phyloP scores from a whole-genome alignment of 2,797 vertebrate species.

The Sebastes goodei region DNA sequence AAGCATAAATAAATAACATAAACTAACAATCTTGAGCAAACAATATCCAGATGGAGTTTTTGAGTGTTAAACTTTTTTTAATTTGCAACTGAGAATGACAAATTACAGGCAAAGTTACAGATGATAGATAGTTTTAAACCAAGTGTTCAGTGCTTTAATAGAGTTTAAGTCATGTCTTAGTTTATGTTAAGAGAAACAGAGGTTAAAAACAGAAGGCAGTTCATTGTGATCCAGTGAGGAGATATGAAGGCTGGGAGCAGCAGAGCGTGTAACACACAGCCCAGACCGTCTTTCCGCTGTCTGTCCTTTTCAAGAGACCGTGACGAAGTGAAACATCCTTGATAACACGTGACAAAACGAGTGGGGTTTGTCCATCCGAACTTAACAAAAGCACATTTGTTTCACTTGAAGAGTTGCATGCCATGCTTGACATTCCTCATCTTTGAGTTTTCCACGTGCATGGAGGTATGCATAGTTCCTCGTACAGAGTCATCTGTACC shows the following conservation, averaged over 20 bases:
- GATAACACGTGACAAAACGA: background rate
- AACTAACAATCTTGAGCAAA: background rate
- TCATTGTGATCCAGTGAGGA: background rate
- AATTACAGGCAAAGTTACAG: background rate
- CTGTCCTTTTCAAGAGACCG: background rate
- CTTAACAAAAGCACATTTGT: conserved; percentile 39
- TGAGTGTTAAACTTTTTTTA: background rate
- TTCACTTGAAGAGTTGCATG: background rate
- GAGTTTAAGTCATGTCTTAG: background rate
- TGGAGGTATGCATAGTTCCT: background rate
- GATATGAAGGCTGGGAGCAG: background rate
- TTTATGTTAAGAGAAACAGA: background rate
- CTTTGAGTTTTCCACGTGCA: background rate
- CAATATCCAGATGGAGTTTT: background rate
- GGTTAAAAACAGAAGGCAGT: background rate
- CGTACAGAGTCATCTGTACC: background rate
- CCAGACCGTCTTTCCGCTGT: background rate
- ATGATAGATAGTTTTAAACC: background rate
- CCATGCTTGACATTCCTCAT: conserved; percentile 22
- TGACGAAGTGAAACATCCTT: background rate
- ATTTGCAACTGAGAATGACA: background rate
- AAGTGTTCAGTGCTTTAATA: background rate
- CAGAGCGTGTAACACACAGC: background rate
- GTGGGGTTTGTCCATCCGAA: background rate
- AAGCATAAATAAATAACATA: background rate